Conservation (phyloP, 2,797 vertebrate species). For the Ciconia nigra region DNA sequence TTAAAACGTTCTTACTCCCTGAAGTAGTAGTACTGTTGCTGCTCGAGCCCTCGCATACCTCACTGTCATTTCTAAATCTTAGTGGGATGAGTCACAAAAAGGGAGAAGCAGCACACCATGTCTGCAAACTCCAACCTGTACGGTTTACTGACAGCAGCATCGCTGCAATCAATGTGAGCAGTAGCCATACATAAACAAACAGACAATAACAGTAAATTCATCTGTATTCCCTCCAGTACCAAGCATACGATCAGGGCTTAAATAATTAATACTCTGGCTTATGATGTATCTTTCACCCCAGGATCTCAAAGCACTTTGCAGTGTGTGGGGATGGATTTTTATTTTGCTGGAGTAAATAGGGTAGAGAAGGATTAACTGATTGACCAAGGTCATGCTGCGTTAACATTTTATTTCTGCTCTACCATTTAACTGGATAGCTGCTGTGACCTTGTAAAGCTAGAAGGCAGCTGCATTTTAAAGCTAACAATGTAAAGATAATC, state of each 20-base stretch:
- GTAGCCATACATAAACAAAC: neutral
- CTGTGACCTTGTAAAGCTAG: conserved; percentile 23
- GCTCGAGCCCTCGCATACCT: neutral
- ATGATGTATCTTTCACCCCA: neutral
- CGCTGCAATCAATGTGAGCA: neutral
- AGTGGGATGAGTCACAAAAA: neutral
- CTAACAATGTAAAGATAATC: conserved; percentile 24
- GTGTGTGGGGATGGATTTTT: neutral
- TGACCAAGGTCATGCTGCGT: conserved; percentile 7
- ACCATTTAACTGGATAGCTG: neutral
- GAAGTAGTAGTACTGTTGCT: neutral
- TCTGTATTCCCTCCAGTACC: neutral
- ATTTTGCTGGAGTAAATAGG: conserved; percentile 1
- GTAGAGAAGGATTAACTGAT: conserved; percentile 31
- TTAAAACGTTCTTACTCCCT: neutral
- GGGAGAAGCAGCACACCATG: fast-evolving
- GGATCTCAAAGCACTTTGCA: conserved; percentile 12
- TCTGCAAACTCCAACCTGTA: neutral
- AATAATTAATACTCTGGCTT: conserved; percentile 41
- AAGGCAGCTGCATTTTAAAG: neutral
- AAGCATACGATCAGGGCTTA: neutral
- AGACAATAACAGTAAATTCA: neutral
- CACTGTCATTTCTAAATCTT: fast-evolving
- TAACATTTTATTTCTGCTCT: neutral
- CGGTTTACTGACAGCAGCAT: neutral